Conservation (phyloP, 2,797 vertebrate genomes). For the Eupleurogrammus muticus region DNA sequence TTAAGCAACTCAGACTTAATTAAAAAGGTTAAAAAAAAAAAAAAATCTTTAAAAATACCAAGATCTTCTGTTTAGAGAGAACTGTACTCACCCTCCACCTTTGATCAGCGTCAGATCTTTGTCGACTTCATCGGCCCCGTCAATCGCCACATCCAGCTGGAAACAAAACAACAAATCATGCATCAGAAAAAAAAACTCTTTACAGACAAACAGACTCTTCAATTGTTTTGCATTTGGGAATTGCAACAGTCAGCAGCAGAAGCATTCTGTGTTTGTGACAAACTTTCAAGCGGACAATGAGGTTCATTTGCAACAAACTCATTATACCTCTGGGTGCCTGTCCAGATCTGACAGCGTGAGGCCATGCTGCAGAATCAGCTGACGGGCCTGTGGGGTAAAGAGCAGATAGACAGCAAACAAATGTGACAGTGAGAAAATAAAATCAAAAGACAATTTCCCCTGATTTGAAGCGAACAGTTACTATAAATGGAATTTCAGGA, state of each 20-base stretch:
- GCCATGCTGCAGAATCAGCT: slow-evolving; percentile 93
- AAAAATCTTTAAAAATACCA: no score
- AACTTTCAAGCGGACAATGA: slow-evolving; percentile 16
- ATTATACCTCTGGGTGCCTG: slow-evolving; percentile 92
- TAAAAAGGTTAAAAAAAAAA: no score
- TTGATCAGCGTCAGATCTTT: slow-evolving; percentile 93
- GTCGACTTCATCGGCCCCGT: slow-evolving; percentile 98
- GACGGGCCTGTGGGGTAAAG: slow-evolving; percentile 88
- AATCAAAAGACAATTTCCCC: background rate
- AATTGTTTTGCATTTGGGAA: background rate
- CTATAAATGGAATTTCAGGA: no score
- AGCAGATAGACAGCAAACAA: background rate
- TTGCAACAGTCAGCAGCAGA: background rate
- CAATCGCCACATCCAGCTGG: slow-evolving; percentile 96
- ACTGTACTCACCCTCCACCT: slow-evolving; percentile 93
- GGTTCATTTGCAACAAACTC: slow-evolving; percentile 11
- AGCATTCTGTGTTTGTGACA: background rate
- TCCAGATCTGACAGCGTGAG: slow-evolving; percentile 94
- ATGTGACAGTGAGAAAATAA: background rate
- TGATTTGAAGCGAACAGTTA: no score
- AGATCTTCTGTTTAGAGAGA: accelerated
- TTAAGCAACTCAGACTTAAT: no score
- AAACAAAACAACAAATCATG: slow-evolving; percentile 3
- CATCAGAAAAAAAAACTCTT: background rate
- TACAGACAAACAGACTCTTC: background rate